Conservation (phyloP, 2,113 vertebrate genomes). For the Strix aluco region DNA sequence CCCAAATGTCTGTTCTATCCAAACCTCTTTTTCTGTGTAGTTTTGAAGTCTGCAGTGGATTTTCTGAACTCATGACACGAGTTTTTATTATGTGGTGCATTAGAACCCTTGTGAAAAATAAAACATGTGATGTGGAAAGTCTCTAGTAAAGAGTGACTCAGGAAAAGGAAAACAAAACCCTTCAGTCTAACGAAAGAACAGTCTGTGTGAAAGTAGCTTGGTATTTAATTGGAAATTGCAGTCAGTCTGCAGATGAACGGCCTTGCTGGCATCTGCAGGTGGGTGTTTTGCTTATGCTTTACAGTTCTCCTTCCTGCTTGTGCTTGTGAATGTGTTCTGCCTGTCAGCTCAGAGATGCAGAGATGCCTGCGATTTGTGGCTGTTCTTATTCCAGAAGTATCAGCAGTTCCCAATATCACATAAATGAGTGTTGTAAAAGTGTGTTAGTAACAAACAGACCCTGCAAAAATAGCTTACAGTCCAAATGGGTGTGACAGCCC, state of each 20-base stretch:
- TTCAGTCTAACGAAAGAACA: slow-evolving; percentile 45
- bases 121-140: slow-evolving; percentile 47
- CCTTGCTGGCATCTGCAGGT: slow-evolving; percentile 59
- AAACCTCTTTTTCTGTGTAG: not conserved
- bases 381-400: slow-evolving; percentile 17
- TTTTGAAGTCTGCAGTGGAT: not conserved
- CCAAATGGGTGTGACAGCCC: not conserved
- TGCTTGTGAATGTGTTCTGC: slow-evolving; percentile 11
- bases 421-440: not conserved
- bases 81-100: not conserved
- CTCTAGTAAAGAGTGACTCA: slow-evolving; percentile 35
- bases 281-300: slow-evolving; percentile 54
- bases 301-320: slow-evolving; percentile 31
- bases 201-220: slow-evolving; percentile 40
- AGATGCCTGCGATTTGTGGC: slow-evolving; percentile 33
- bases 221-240: slow-evolving; percentile 55
- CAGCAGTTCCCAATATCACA: not conserved
- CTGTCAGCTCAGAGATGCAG: slow-evolving; percentile 26
- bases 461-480: slow-evolving; percentile 5
- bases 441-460: slow-evolving; percentile 13
- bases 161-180: slow-evolving; percentile 53
- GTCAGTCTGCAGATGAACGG: slow-evolving; percentile 46
- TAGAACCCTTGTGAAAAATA: slow-evolving; percentile 53
- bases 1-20: not conserved
- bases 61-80: slow-evolving; percentile 11